phyloP scores from a whole-genome alignment of 53 echinoderm and acorn worm genomes.

The Temnopleurus reevesii region DNA sequence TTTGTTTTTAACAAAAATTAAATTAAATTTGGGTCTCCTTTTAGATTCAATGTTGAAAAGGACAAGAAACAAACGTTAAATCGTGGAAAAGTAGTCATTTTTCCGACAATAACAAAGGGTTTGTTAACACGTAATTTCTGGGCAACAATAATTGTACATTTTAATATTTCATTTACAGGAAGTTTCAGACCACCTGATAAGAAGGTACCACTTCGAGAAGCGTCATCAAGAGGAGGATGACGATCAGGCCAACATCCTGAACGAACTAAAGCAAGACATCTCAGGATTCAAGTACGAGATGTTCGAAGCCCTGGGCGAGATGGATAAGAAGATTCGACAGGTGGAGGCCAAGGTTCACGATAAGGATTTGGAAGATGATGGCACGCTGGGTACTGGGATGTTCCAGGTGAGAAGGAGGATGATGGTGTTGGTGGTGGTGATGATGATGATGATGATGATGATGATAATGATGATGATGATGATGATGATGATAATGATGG shows the following conservation, averaged over 20 bases:
- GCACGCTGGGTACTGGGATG: constrained; percentile 86
- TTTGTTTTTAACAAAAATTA: too few species aligned
- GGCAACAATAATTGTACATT: too few species aligned
- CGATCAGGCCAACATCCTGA: constrained; percentile 87
- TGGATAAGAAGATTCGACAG: constrained; percentile 97
- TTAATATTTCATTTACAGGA: constrained; percentile 73
- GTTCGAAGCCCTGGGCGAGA: constrained; percentile 98
- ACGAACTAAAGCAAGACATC: constrained; percentile 95
- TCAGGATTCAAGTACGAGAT: constrained; percentile 98
- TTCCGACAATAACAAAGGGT: too few species aligned
- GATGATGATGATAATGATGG: background rate
- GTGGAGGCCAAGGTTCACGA: constrained; percentile 94
- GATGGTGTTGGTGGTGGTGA: too few species aligned
- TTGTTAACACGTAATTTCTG: too few species aligned
- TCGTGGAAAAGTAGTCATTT: too few species aligned
- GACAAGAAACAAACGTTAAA: too few species aligned
- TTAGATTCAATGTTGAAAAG: too few species aligned
- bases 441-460: constrained; percentile 42
- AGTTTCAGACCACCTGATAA: constrained; percentile 83
- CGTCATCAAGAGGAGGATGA: constrained; percentile 98
- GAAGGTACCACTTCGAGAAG: constrained; percentile 95
- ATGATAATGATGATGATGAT: constrained; percentile 37
- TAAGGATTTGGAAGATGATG: constrained; percentile 73
- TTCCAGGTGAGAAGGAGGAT: constrained; percentile 82
- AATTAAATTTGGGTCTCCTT: too few species aligned